These are phyloP conservation scores for Campaea margaritaria DNA, from an alignment of 2,888 invertebrate genomes.

Conservation along the genomic window DNA sequence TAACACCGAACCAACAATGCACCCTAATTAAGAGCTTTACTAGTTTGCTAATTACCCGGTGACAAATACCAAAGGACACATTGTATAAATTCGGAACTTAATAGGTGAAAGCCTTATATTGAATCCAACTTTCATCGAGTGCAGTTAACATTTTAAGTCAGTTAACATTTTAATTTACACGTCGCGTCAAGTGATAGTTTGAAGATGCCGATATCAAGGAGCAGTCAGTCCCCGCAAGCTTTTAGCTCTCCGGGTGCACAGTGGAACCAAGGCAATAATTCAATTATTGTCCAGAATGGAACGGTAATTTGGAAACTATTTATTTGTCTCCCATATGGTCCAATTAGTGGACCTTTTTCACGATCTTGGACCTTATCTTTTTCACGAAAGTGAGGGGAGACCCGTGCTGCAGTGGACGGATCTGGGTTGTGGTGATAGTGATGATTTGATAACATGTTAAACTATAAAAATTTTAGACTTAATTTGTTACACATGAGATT, in stretches of 20 bases:
- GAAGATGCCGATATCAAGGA: slow-evolving; percentile 44
- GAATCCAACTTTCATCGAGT: slow-evolving; percentile 52
- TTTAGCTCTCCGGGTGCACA: slow-evolving; percentile 42
- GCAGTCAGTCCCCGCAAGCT: slow-evolving; percentile 34
- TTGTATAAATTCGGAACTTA: slow-evolving; percentile 60
- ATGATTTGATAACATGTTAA: too few relatives aligned
- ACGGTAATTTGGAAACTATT: slow-evolving; percentile 47
- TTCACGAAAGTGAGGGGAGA: too few relatives aligned
- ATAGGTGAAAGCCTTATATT: slow-evolving; percentile 50
- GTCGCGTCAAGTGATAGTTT: neutral
- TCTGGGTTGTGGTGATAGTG: too few relatives aligned
- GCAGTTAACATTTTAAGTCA: too few relatives aligned
- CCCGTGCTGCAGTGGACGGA: too few relatives aligned
- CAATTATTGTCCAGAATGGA: slow-evolving; percentile 35
- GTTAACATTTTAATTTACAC: too few relatives aligned
- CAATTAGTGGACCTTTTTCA: too few relatives aligned
- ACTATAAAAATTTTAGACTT: too few relatives aligned
- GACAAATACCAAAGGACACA: slow-evolving; percentile 43
- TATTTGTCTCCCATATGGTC: too few relatives aligned
- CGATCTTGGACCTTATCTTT: too few relatives aligned
- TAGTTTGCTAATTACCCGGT: slow-evolving; percentile 52
- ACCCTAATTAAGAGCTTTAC: slow-evolving; percentile 48
- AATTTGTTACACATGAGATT: too few relatives aligned
- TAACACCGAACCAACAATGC: slow-evolving; percentile 38
- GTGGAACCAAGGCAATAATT: slow-evolving; percentile 47